Percentiles rank a stretch among this genome's conserved stretches.
These are phyloP conservation scores for Dendronephthya gigantea DNA, from an alignment of 64 coral and sea anemone species.

Conservation along the genomic window DNA sequence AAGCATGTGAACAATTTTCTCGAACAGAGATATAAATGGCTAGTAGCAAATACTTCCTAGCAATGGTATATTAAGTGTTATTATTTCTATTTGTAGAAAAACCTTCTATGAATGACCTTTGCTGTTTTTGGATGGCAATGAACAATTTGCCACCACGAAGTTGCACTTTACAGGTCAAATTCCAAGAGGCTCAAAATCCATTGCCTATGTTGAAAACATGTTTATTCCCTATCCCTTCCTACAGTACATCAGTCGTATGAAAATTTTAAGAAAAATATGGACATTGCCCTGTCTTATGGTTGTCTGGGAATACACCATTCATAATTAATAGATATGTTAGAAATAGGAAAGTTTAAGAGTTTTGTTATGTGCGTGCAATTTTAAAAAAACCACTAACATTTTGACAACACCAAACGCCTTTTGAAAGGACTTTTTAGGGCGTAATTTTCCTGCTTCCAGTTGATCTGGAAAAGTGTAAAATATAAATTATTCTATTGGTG, in stretches of 20 bases:
- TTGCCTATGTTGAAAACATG: not conserved
- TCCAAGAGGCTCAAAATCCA: not conserved
- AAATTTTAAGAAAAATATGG: not conserved
- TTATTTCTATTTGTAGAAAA: not conserved
- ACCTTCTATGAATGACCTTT: not conserved
- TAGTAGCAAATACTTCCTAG: too few species aligned
- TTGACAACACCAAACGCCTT: too few species aligned
- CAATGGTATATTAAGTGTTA: not conserved
- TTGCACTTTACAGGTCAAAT: not conserved
- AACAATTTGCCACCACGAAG: not conserved
- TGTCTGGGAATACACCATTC: not conserved
- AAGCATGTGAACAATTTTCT: too few species aligned
- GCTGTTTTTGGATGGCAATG: not conserved
- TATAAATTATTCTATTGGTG: too few species aligned
- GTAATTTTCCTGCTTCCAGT: too few species aligned
- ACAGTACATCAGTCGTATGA: not conserved
- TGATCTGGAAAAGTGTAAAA: too few species aligned
- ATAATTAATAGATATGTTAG: not conserved
- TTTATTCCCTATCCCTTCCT: not conserved
- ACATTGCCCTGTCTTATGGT: not conserved
- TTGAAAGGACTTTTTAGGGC: too few species aligned
- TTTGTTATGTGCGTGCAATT: too few species aligned
- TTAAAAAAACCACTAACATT: too few species aligned
- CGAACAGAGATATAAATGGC: too few species aligned
- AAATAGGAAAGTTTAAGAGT: too few species aligned